Percentiles rank a stretch among this genome's conserved stretches.
Evolutionary conservation across 2,797 vertebrate species (phyloP).

Genomic region (Pipistrellus pygmaeus): DNA sequence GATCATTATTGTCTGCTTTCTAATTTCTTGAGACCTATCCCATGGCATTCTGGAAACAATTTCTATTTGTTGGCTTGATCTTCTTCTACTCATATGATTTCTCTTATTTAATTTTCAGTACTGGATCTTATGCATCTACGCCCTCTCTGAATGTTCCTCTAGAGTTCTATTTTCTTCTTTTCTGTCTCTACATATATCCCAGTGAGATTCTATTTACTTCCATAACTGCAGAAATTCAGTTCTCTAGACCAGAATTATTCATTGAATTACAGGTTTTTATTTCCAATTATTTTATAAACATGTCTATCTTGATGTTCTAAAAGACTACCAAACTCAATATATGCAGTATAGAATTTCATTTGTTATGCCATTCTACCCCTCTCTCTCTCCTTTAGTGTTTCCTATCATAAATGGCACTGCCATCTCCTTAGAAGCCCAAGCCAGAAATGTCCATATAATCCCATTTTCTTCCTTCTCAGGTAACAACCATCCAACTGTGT

Average conservation of each 20-base stretch:
- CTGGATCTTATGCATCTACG: not conserved
- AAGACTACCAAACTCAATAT: not conserved
- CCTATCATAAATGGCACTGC: not conserved
- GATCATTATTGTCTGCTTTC: not conserved
- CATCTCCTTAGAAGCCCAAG: not conserved
- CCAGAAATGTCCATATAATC: not conserved
- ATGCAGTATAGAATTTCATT: not conserved
- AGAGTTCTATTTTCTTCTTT: not conserved
- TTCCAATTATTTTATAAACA: not conserved
- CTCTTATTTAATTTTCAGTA: not conserved
- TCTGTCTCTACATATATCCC: not conserved
- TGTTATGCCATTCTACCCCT: not conserved
- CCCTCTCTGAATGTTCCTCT: not conserved
- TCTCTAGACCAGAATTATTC: conserved; percentile 7
- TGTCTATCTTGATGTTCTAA: not conserved
- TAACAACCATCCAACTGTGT: not conserved
- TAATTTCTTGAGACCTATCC: not conserved
- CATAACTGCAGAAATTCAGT: not conserved
- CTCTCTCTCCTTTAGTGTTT: not conserved
- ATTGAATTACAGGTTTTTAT: not conserved
- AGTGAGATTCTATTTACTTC: not conserved
- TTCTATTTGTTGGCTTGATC: not conserved
- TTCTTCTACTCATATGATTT: not conserved
- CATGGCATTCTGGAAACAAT: not conserved
- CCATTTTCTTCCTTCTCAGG: not conserved